These are phyloP conservation scores for Caenorhabditis zanzibari DNA, from an alignment of 2,888 invertebrate species.

Conservation along the genomic window DNA sequence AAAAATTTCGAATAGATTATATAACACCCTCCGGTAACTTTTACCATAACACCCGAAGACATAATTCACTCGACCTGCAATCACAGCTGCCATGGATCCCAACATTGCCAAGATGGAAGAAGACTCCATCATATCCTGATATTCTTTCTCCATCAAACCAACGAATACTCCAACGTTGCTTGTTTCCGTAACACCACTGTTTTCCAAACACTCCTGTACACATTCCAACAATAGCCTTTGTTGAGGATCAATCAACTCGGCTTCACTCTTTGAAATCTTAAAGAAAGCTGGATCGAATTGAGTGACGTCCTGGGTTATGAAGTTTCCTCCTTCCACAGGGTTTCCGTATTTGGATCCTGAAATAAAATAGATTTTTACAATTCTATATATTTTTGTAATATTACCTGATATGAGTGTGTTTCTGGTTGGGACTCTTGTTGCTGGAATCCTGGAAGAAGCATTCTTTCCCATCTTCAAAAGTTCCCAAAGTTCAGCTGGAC, in stretches of 20 bases:
- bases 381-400: background rate
- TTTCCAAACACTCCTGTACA: conserved; percentile 80
- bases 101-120: conserved; percentile 74
- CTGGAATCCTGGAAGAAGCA: conserved; percentile 76
- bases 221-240: conserved; percentile 80
- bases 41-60: conserved; percentile 72
- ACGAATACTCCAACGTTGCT: conserved; percentile 77
- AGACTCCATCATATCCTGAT: conserved; percentile 74
- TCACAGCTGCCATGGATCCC: conserved; percentile 74
- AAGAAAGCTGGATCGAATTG: conserved; percentile 80
- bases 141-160: conserved; percentile 82
- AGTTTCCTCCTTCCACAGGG: conserved; percentile 80
- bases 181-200: conserved; percentile 67
- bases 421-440: conserved; percentile 75
- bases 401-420: conserved; percentile 75
- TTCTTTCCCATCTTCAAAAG: conserved; percentile 74
- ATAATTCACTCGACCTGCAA: conserved; percentile 79
- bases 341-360: conserved; percentile 71
- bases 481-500: conserved; percentile 77
- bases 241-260: conserved; percentile 81
- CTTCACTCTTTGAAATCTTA: conserved; percentile 79
- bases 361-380: background rate
- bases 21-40: background rate
- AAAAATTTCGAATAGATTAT: too few relatives aligned
- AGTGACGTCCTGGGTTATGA: conserved; percentile 70